These are phyloP conservation scores for Leptinotarsa lineolata DNA, from an alignment of 1,140 invertebrate species.

Conservation along the genomic window DNA sequence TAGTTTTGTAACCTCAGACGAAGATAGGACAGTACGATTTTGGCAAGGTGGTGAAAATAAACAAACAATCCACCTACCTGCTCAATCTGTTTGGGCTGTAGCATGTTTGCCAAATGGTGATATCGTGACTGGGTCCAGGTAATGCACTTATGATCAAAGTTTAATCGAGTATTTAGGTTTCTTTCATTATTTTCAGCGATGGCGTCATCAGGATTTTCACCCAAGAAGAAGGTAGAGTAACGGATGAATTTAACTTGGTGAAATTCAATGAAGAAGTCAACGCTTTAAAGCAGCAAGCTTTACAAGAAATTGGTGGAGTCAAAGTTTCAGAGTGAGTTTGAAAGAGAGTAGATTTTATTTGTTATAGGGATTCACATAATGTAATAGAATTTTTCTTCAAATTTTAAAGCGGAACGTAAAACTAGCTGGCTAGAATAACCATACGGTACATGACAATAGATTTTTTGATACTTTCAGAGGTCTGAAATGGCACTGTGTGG, in stretches of 20 bases:
- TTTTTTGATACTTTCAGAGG: no score
- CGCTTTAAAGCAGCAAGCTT: slow-evolving; percentile 61
- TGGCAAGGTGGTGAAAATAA: slow-evolving; percentile 72
- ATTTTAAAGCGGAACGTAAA: no score
- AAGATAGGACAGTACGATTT: slow-evolving; percentile 85
- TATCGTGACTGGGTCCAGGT: slow-evolving; percentile 84
- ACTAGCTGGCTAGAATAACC: no score
- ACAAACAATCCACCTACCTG: slow-evolving; percentile 79
- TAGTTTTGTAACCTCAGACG: slow-evolving; percentile 76
- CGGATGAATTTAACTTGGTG: slow-evolving; percentile 64
- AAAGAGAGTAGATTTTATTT: neutral
- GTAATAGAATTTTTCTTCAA: no score
- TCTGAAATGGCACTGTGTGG: no score
- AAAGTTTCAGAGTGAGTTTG: slow-evolving; percentile 77
- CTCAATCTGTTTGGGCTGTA: slow-evolving; percentile 88
- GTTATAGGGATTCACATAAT: no score
- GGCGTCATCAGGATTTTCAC: slow-evolving; percentile 86
- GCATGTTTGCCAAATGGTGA: slow-evolving; percentile 81
- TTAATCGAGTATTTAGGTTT: slow-evolving; percentile 9
- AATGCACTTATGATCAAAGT: slow-evolving; percentile 34
- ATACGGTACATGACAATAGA: no score
- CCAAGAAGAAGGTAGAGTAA: slow-evolving; percentile 67
- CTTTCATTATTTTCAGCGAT: slow-evolving; percentile 66
- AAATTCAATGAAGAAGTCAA: slow-evolving; percentile 76
- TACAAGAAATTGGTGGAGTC: slow-evolving; percentile 77